These are phyloP conservation scores for Paedocypris sp. DNA, from an alignment of 2,113 vertebrate species.

Conservation along the genomic window DNA sequence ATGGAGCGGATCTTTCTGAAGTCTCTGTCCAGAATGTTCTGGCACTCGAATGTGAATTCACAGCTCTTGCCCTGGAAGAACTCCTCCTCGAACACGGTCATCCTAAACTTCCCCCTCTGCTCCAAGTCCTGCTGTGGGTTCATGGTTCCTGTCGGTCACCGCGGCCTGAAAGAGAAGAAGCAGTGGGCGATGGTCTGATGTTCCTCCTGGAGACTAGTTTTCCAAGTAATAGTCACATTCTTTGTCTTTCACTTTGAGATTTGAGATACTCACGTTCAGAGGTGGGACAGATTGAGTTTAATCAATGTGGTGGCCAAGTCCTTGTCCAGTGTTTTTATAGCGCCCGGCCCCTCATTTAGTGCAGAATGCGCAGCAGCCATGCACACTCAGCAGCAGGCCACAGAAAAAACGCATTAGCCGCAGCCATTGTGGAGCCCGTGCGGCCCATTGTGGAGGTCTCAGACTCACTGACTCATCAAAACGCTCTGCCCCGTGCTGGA, in stretches of 20 bases:
- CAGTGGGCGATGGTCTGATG: too few species aligned
- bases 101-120: constrained; percentile 77
- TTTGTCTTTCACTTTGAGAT: not conserved
- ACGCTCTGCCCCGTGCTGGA: not conserved
- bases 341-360: constrained; percentile 35
- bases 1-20: constrained; percentile 92
- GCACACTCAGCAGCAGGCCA: constrained; percentile 63
- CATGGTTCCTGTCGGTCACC: constrained; percentile 59
- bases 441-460: constrained; percentile 55
- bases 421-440: constrained; percentile 52
- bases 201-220: too few species aligned
- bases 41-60: constrained; percentile 84
- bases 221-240: too few species aligned
- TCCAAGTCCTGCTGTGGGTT: constrained; percentile 81
- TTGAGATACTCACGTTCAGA: constrained; percentile 63
- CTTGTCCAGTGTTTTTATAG: constrained; percentile 59
- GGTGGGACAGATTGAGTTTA: constrained; percentile 61
- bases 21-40: constrained; percentile 83
- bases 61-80: constrained; percentile 93
- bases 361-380: constrained; percentile 48
- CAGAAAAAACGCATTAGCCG: constrained; percentile 61
- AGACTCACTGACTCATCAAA: constrained; percentile 62
- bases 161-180: constrained; percentile 18
- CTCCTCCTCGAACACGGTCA: constrained; percentile 92
- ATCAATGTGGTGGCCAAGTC: constrained; percentile 50